phyloP scores from a whole-genome alignment of 1,140 invertebrate genomes.

The Pogonus chalceus region DNA sequence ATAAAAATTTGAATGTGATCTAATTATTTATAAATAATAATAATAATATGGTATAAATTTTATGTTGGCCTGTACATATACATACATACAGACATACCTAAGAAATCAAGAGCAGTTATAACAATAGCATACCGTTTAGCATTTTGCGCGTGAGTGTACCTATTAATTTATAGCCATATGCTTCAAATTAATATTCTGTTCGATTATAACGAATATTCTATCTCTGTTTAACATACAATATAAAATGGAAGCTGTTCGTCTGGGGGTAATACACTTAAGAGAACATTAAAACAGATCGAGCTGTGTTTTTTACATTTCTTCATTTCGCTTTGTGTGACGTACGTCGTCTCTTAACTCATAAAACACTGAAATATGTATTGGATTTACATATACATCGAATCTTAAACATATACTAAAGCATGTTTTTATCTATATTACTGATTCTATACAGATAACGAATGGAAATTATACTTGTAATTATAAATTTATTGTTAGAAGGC shows the following conservation, averaged over 20 bases:
- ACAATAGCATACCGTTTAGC: neutral
- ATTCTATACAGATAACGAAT: neutral
- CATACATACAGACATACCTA: no score
- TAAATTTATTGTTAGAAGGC: neutral
- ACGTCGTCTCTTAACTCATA: neutral
- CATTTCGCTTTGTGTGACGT: neutral
- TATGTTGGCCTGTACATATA: no score
- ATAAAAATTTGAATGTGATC: no score
- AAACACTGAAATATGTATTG: conserved; percentile 3
- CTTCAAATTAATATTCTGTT: conserved; percentile 1
- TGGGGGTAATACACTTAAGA: neutral
- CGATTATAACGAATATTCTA: conserved; percentile 1
- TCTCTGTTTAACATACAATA: neutral
- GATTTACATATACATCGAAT: neutral
- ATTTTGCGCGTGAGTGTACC: neutral
- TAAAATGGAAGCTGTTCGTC: neutral
- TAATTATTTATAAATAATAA: no score
- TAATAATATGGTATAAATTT: no score
- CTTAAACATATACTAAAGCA: neutral
- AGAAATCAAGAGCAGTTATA: no score
- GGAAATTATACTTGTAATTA: neutral
- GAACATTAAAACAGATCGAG: neutral
- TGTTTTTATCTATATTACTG: conserved; percentile 2
- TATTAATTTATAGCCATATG: conserved; percentile 7
- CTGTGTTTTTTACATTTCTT: neutral